Conservation (phyloP, 2,888 invertebrate species). For the Heliconius charithonia region DNA sequence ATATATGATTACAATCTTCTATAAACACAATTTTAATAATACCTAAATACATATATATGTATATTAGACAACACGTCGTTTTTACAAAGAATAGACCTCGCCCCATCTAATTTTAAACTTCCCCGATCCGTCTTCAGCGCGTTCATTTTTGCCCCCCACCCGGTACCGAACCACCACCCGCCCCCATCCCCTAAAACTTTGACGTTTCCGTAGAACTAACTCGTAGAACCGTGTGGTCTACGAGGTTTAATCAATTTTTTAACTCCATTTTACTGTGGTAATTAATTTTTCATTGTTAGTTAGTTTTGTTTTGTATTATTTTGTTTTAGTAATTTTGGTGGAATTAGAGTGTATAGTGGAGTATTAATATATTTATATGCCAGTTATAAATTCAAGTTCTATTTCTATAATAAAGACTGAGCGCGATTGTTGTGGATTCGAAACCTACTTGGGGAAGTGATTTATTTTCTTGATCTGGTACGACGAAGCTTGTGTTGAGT, state of each 20-base stretch:
- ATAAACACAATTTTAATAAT: background rate
- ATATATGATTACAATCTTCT: too few relatives aligned
- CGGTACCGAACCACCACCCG: conserved; percentile 47
- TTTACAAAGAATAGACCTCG: conserved; percentile 49
- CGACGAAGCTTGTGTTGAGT: too few relatives aligned
- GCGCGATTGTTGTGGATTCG: background rate
- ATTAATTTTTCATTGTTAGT: conserved; percentile 50
- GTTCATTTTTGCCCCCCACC: conserved; percentile 62
- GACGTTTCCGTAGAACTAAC: conserved; percentile 63
- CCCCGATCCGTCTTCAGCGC: conserved; percentile 64
- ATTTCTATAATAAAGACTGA: too few relatives aligned
- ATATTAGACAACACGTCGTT: conserved; percentile 34
- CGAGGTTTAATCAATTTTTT: conserved; percentile 77
- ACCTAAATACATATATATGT: background rate
- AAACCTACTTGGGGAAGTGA: too few relatives aligned
- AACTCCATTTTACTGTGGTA: conserved; percentile 67
- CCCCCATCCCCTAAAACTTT: conserved; percentile 52
- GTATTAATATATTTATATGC: background rate
- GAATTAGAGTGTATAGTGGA: background rate
- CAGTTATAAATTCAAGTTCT: background rate
- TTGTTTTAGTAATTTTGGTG: background rate
- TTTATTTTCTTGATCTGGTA: too few relatives aligned
- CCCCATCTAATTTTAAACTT: conserved; percentile 65
- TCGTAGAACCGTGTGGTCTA: conserved; percentile 62
- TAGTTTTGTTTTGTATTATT: background rate